phyloP scores from a whole-genome alignment of 2,113 vertebrate species.

The Carassius gibelio region DNA sequence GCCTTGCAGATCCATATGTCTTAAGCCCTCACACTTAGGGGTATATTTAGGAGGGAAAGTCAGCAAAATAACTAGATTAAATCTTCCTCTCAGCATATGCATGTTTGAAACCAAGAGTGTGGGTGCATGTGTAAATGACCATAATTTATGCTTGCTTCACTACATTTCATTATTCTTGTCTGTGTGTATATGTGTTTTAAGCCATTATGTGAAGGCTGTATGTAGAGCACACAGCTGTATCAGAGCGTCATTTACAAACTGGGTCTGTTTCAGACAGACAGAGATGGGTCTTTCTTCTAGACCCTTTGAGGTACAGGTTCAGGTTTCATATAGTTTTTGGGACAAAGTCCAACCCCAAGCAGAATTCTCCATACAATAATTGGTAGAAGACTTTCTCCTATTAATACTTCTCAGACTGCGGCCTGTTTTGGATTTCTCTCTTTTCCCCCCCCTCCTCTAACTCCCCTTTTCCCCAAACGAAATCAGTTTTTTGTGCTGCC shows the following conservation, averaged over 20 bases:
- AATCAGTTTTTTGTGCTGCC: slow-evolving; percentile 77
- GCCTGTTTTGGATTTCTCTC: slow-evolving; percentile 46
- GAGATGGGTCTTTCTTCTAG: slow-evolving; percentile 52
- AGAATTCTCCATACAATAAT: slow-evolving; percentile 78
- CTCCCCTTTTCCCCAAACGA: slow-evolving; percentile 62
- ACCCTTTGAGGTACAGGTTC: slow-evolving; percentile 64
- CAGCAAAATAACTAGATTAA: too few species aligned
- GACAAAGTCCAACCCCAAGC: slow-evolving; percentile 69
- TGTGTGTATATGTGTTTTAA: background rate
- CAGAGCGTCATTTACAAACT: slow-evolving; percentile 29
- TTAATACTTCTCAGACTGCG: slow-evolving; percentile 72
- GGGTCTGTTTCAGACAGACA: slow-evolving; percentile 33
- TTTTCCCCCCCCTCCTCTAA: slow-evolving; percentile 30
- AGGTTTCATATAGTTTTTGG: slow-evolving; percentile 71
- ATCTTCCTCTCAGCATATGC: too few species aligned
- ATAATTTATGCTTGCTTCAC: too few species aligned
- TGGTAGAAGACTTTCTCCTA: slow-evolving; percentile 73
- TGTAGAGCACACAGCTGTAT: slow-evolving; percentile 1
- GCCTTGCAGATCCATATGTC: too few species aligned
- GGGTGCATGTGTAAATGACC: too few species aligned
- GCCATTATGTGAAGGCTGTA: background rate
- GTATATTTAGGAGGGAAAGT: too few species aligned
- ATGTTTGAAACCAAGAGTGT: too few species aligned
- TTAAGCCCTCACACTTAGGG: too few species aligned
- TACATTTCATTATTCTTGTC: background rate